Conservation (phyloP, 2,113 vertebrate species). For the Rhabdomys dilectus region DNA sequence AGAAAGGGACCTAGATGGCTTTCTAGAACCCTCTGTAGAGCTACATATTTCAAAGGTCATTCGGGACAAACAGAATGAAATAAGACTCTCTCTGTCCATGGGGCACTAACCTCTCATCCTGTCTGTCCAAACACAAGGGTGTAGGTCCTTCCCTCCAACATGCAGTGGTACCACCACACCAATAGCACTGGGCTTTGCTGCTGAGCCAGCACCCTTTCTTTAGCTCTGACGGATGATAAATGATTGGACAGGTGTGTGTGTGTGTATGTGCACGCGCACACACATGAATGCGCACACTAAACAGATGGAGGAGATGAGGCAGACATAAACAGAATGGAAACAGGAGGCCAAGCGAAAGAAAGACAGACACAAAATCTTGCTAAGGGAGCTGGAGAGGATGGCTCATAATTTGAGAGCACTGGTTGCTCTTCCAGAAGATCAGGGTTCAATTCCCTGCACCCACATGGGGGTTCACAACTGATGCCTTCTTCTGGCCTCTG, state of each 20-base stretch:
- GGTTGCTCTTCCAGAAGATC: not conserved
- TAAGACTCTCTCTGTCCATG: not conserved
- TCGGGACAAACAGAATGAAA: not conserved
- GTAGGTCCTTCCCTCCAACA: not conserved
- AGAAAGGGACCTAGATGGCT: not conserved
- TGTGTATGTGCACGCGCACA: no score
- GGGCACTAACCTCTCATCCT: not conserved
- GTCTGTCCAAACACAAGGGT: not conserved
- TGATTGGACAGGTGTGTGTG: not conserved
- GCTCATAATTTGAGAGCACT: not conserved
- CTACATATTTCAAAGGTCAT: not conserved
- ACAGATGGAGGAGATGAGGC: not conserved
- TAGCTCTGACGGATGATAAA: conserved; percentile 48
- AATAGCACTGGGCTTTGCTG: not conserved
- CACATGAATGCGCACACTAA: not conserved
- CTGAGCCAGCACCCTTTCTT: not conserved
- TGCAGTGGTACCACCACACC: not conserved
- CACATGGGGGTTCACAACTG: not conserved
- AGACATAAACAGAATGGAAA: not conserved
- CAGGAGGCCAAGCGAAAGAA: not conserved
- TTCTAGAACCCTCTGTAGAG: conserved; percentile 17
- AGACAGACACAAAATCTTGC: not conserved
- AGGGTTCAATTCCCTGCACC: not conserved
- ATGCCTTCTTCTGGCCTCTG: not conserved
- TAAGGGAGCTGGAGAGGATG: not conserved